phyloP scores from a whole-genome alignment of 1,140 invertebrate genomes.

The Fragariocoptes setiger region DNA sequence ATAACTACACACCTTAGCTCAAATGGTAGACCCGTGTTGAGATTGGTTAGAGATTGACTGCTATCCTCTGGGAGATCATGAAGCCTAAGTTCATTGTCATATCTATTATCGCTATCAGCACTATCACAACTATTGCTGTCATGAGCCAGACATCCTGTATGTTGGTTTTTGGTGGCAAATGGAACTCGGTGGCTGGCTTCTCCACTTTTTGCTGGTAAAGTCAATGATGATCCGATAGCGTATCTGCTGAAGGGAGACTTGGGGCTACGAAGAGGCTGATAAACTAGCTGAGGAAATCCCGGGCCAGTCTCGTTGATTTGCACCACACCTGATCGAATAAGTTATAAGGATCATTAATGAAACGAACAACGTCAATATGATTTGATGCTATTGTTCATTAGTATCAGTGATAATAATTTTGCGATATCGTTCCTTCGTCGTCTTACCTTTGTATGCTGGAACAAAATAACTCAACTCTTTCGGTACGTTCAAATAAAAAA shows the following conservation, averaged over 20 bases:
- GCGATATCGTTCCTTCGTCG: not conserved
- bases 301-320: not conserved
- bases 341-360: not conserved
- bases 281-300: not conserved
- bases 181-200: too few species aligned
- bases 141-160: too few species aligned
- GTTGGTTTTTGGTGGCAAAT: too few species aligned
- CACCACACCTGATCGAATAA: not conserved
- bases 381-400: not conserved
- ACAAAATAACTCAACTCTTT: conserved; percentile 16
- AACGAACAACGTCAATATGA: not conserved
- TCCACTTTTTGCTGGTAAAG: not conserved
- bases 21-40: not conserved
- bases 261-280: not conserved
- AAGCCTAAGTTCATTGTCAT: not conserved
- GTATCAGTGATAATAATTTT: not conserved
- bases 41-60: not conserved
- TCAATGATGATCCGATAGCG: not conserved
- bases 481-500: conserved; percentile 19
- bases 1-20: not conserved
- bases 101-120: not conserved
- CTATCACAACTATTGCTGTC: too few species aligned
- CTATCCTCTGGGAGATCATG: not conserved
- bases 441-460: conserved; percentile 18
- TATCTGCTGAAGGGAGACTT: not conserved